Evolutionary conservation across 2,113 vertebrate genomes (phyloP), one percentile per base, ranked within the genome.

Genomic region (Ctenomys sociabilis): DNA sequence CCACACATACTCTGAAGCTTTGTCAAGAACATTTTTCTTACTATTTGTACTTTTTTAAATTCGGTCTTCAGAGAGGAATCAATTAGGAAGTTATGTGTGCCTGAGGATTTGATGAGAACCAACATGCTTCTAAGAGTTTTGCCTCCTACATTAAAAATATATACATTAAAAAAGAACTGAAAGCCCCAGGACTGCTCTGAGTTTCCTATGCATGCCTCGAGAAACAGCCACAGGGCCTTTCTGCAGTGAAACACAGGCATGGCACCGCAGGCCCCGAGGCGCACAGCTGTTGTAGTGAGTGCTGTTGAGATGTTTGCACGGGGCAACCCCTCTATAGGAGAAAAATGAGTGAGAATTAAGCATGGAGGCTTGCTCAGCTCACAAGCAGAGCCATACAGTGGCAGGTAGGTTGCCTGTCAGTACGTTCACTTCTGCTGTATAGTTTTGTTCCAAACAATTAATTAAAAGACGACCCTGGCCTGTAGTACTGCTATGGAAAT

Each of bases 321-420:
- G 0, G 61, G 75, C 35, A 21, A 6, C 92, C 64, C 35, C 72
- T 96, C 64, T 22, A 9, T 86, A 88, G 82, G 52, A 85, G 7
- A 88, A 92, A 93, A 97, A 40, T 61, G 68, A 94, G 92, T 91
- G 92, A 70, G 97, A 94, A 89, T 21, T 10, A 78, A 97, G 92
- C 96, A 7, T 83, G 73, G 24, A 96, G 93, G 78, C 85, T 28
- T 73, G 64, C 61, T 77, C 94, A 95, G 77, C 92, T 96, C 88
- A 70, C 64, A 1, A 0, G 12, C 43, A n/a, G 8, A 24, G 32
- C 21, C 59, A 24, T 81, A 30, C 8, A 5, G 0, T 22, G 16
- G 75, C 11, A 1, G 19, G 49, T 32, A 59, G 32, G 2, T 30
- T 0, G 13, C 37, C 52, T 24, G 32, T 5, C 17, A 30, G 1